Conservation (phyloP, 2,113 vertebrate genomes). For the Semicossyphus pulcher region DNA sequence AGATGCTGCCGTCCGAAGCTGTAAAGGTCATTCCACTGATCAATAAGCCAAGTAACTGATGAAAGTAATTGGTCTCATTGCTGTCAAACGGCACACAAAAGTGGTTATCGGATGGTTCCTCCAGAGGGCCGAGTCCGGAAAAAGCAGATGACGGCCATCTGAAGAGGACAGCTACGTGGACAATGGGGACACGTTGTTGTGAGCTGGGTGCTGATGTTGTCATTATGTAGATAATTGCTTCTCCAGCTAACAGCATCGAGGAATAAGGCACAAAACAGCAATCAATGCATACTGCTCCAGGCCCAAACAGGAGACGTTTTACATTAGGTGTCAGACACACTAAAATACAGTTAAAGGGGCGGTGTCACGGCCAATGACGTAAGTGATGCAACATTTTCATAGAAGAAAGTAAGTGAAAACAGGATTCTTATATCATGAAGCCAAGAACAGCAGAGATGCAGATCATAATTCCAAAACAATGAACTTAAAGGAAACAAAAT, state of each 20-base stretch:
- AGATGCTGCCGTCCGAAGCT: conserved; percentile 19
- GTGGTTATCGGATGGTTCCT: conserved; percentile 2
- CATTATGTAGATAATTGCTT: conserved; percentile 59
- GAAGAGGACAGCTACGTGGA: not conserved
- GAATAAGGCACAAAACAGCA: conserved; percentile 35
- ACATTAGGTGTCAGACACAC: conserved; percentile 23
- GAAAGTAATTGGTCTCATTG: conserved; percentile 34
- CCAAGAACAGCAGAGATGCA: no score
- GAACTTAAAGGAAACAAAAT: no score
- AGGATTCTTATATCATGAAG: no score
- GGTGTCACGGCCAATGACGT: not conserved
- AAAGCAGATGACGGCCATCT: conserved; percentile 12
- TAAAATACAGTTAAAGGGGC: not conserved
- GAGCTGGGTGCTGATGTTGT: conserved; percentile 51
- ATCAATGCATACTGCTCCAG: conserved; percentile 48
- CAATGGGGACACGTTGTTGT: conserved; percentile 31
- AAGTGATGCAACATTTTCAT: not conserved
- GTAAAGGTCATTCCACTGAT: conserved; percentile 51
- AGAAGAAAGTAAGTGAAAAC: not conserved
- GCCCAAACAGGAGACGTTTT: conserved; percentile 30
- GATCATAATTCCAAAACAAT: no score
- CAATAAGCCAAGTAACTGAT: conserved; percentile 13
- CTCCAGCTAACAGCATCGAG: conserved; percentile 22
- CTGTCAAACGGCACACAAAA: conserved; percentile 23
- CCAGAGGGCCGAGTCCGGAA: not conserved